Evolutionary conservation across 2,888 invertebrate genomes (phyloP), one percentile per base, ranked within the genome.

Genomic region (Timandra comae): DNA sequence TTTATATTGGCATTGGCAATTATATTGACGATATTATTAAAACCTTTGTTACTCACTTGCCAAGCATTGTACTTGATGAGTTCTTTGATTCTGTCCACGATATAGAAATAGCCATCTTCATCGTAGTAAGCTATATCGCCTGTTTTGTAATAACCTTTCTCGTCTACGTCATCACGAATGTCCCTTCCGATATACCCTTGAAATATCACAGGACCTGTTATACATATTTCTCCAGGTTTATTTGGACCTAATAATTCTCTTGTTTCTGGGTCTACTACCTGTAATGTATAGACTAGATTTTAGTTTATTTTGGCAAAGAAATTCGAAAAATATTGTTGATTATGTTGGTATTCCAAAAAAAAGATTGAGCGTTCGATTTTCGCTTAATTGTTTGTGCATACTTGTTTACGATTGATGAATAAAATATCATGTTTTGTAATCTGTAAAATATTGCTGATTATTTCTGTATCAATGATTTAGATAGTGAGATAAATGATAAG

Each of bases 71-170:
- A 79, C 47, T 80, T 79, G 7, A 80, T 78, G 3, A 79, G 59
- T 45, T 80, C 79, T 33, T 80, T 80, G 9, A 78, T 52, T 46
- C 79, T 66, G 21, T 77, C 78, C 0, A 75, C 66, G 13, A 75
- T 64, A 34, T 47, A 78, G 31, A 78, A 72, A 36, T 58, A 78
- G 2, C 72, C 72, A 8, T 79, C 69, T 20, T 69, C 53, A 34
- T 80, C 79, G 21, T 73, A 78, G 40, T 74, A 77, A 1, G 66
- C 76, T 1, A 79, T 56, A 28, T 79, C 79, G 6, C 79, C 79
- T 24, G 76, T 74, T 52, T 51, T 70, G 41, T 66, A 78, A 43
- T 65, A 80, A 0, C 72, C 76, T n/a, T 76, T 71, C 7, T 61
- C 60, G 21, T 79, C 78, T 8, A 56, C 43, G 22, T 64, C 58